Evolutionary conservation across 2,113 vertebrate species (phyloP).

Genomic region (Lophochroa leadbeateri): DNA sequence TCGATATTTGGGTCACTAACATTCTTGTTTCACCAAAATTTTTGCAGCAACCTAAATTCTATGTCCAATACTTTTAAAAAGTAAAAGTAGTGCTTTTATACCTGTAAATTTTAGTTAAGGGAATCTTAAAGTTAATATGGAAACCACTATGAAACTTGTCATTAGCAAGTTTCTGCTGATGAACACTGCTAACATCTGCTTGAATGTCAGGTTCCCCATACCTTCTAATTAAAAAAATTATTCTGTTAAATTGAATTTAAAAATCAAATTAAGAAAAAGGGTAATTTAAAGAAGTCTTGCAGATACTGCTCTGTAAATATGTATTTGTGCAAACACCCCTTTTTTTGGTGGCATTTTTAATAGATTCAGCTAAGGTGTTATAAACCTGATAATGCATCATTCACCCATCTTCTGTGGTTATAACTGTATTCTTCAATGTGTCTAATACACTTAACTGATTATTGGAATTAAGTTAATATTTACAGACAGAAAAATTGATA

Average conservation of each 20-base stretch:
- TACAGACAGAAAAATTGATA: not conserved
- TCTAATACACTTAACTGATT: not conserved
- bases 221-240: conserved; percentile 35
- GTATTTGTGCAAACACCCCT: not conserved
- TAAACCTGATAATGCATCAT: not conserved
- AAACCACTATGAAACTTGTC: conserved; percentile 25
- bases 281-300: not conserved
- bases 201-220: conserved; percentile 48
- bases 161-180: not conserved
- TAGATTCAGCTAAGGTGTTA: not conserved
- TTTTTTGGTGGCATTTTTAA: not conserved
- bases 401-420: not conserved
- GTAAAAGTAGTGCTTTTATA: not conserved
- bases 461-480: not conserved
- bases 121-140: conserved; percentile 23
- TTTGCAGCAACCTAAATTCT: not conserved
- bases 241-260: conserved; percentile 45
- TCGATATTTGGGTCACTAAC: not conserved
- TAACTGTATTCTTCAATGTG: not conserved
- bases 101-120: not conserved
- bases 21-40: not conserved
- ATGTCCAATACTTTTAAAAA: not conserved
- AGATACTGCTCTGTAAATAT: not conserved
- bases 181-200: conserved; percentile 47
- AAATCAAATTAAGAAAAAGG: not conserved